phyloP scores from a whole-genome alignment of 2,797 vertebrate genomes.

The Alectoris magna region DNA sequence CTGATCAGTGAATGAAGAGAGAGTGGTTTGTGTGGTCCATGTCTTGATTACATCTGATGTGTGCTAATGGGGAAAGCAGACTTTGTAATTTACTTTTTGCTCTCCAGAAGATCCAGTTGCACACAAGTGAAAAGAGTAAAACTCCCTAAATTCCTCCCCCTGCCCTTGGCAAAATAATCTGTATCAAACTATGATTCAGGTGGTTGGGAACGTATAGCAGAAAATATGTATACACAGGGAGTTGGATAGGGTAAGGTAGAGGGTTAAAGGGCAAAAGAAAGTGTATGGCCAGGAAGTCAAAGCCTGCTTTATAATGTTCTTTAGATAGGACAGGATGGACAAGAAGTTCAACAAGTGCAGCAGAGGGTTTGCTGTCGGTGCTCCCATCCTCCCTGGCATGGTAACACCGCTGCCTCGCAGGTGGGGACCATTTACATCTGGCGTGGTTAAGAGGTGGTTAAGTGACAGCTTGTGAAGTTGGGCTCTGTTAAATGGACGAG shows the following conservation, averaged over 20 bases:
- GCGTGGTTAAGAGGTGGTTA: conserved; percentile 37
- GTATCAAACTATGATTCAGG: background rate
- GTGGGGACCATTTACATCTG: background rate
- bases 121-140: background rate
- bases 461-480: background rate
- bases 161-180: background rate
- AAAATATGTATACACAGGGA: background rate
- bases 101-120: background rate
- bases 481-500: conserved; percentile 28
- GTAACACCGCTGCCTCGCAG: background rate
- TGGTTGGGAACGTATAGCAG: fast-evolving
- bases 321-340: background rate
- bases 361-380: background rate
- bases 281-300: fast-evolving
- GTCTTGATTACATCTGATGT: background rate
- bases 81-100: background rate
- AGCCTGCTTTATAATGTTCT: background rate
- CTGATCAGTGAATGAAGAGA: background rate
- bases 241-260: fast-evolving
- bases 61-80: fast-evolving
- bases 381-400: fast-evolving
- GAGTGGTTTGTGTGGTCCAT: background rate
- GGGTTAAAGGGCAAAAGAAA: background rate
- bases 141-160: background rate
- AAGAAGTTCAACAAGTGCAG: background rate